These are phyloP conservation scores for Quadriops clusia DNA, from an alignment of 2,888 invertebrate genomes.

Conservation along the genomic window DNA sequence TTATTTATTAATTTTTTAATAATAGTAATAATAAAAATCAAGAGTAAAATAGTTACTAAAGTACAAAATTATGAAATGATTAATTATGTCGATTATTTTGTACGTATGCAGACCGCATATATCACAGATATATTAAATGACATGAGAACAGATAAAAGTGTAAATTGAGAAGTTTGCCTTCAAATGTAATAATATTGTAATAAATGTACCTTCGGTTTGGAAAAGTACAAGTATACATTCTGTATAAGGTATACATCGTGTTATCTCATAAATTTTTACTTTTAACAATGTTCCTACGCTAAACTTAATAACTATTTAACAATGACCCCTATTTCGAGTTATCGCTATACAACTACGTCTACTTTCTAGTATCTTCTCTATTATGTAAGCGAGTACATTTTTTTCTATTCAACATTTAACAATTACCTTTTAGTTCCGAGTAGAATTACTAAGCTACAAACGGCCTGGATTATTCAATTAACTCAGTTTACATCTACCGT, in stretches of 20 bases:
- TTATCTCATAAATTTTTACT: constrained; percentile 20
- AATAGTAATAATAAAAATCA: no score
- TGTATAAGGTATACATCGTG: constrained; percentile 25
- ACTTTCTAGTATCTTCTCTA: constrained; percentile 23
- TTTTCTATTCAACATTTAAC: constrained; percentile 26
- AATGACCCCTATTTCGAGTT: constrained; percentile 30
- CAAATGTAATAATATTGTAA: no score
- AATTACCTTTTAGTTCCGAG: constrained; percentile 22
- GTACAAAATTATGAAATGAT: no score
- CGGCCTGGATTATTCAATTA: constrained; percentile 16
- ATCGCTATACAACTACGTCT: constrained; percentile 16
- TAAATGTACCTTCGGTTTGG: no score
- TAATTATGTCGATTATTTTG: no score
- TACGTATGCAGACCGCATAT: no score
- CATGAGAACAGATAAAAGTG: no score
- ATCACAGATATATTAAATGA: no score
- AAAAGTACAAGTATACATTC: no score
- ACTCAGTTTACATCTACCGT: constrained; percentile 17
- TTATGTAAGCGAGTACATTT: constrained; percentile 21
- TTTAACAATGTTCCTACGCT: constrained; percentile 26
- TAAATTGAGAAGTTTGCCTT: no score
- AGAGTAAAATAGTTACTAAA: no score
- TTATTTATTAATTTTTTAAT: no score
- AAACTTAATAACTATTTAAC: constrained; percentile 36
- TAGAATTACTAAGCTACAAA: constrained; percentile 20